A percentile compares a stretch with the other conserved stretches of the same genome.
Evolutionary conservation across 2,113 vertebrate genomes (phyloP).

Genomic region (Manacus vitellinus): DNA sequence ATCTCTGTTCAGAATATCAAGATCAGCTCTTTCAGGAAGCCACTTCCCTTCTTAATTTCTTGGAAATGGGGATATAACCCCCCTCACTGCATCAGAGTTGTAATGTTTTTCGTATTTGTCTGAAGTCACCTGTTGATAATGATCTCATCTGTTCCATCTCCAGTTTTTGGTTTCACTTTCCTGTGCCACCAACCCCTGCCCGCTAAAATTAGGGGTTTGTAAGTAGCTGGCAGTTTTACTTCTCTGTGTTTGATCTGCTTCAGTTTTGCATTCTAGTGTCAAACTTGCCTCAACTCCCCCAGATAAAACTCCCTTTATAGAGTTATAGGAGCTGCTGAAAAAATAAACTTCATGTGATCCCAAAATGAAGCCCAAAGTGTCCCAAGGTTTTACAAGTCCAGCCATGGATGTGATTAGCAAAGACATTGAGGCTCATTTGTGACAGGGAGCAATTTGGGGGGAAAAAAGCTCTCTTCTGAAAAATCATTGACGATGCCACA

Average conservation of each 20-base stretch:
- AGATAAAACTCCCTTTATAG: neutral
- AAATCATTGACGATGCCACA: neutral
- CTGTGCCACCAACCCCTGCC: neutral
- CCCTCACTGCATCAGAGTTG: neutral
- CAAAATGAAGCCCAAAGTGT: neutral
- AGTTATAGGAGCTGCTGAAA: neutral
- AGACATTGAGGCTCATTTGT: neutral
- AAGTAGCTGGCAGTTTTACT: neutral
- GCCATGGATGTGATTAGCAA: neutral
- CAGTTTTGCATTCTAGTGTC: neutral
- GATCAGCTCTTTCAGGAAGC: neutral
- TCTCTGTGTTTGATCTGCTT: neutral
- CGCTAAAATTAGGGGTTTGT: neutral
- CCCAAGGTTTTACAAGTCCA: neutral
- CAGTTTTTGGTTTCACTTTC: neutral
- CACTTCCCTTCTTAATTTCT: neutral
- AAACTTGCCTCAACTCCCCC: neutral
- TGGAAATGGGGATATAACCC: neutral
- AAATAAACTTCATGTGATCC: neutral
- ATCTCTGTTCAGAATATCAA: neutral
- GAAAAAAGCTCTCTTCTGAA: neutral
- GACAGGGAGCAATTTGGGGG: neutral
- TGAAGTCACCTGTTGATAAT: neutral
- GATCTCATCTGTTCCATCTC: conserved; percentile 12
- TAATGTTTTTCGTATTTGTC: neutral